phyloP scores from a whole-genome alignment of 1,140 invertebrate species.

The Brachionus plicatilis region DNA sequence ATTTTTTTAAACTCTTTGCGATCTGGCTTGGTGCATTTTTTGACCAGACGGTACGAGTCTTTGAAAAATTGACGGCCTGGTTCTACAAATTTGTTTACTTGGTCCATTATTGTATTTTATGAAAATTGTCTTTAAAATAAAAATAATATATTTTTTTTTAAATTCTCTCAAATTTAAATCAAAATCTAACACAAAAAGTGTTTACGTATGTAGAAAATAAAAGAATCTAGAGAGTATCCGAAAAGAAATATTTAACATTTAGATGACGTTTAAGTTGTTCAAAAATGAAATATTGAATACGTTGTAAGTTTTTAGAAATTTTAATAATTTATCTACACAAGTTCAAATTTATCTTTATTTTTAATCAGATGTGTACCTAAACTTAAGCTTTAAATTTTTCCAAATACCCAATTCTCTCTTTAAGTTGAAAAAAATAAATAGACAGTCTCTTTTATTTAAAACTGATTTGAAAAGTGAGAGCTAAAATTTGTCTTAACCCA shows the following conservation, averaged over 20 bases:
- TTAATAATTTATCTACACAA: not conserved
- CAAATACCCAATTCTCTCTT: not conserved
- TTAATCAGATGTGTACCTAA: not conserved
- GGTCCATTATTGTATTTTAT: slow-evolving; percentile 71
- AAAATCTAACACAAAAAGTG: slow-evolving; percentile 7
- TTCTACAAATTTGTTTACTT: slow-evolving; percentile 86
- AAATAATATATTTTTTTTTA: not conserved
- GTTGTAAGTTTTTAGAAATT: not conserved
- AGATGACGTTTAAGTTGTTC: not conserved
- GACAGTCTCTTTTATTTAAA: not conserved
- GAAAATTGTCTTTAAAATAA: not conserved
- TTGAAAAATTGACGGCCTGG: slow-evolving; percentile 92
- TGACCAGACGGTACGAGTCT: slow-evolving; percentile 87
- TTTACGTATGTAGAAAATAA: slow-evolving; percentile 14
- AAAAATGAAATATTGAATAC: not conserved
- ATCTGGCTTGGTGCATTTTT: slow-evolving; percentile 98
- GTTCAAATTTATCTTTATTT: not conserved
- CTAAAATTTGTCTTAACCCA: not conserved
- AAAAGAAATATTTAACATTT: not conserved
- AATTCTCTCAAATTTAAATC: slow-evolving; percentile 3
- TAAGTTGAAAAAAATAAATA: not conserved
- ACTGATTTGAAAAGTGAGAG: not conserved
- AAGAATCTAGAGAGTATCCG: not conserved
- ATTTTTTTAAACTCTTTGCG: slow-evolving; percentile 99
- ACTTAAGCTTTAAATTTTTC: not conserved